Conservation (phyloP, 2,888 invertebrate species). For the Amphiduros pacificus region DNA sequence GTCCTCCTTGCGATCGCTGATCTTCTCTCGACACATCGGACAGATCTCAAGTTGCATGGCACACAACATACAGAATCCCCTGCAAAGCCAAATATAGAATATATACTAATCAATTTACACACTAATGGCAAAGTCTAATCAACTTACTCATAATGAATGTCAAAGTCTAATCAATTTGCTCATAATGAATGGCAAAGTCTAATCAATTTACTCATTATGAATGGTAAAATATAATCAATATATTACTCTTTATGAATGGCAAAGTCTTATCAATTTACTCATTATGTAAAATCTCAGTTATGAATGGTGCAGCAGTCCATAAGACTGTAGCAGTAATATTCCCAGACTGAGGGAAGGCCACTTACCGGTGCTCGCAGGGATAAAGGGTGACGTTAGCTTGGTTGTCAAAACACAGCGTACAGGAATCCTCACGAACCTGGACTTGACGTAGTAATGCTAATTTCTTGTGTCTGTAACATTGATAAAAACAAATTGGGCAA, state of each 20-base stretch:
- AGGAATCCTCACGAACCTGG: slow-evolving; percentile 77
- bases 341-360: no score
- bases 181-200: not conserved
- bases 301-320: no score
- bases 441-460: slow-evolving; percentile 74
- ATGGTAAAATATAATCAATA: no score
- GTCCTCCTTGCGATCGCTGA: slow-evolving; percentile 54
- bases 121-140: not conserved
- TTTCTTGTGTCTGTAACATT: slow-evolving; percentile 70
- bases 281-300: no score
- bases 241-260: no score
- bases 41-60: slow-evolving; percentile 75
- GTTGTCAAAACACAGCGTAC: slow-evolving; percentile 84
- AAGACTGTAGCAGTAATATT: no score
- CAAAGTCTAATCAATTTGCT: not conserved
- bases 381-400: slow-evolving; percentile 74
- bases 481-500: not conserved
- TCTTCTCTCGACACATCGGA: slow-evolving; percentile 81
- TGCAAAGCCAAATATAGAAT: slow-evolving; percentile 55
- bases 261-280: no score
- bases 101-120: not conserved
- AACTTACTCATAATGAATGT: not conserved
- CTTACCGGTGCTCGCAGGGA: slow-evolving; percentile 84
- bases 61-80: slow-evolving; percentile 76
- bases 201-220: not conserved